A percentile compares a stretch with the other conserved stretches of the same genome.
Conservation (phyloP, 37 sponge, comb jelly and placozoan species). For the Beroe ovata region DNA sequence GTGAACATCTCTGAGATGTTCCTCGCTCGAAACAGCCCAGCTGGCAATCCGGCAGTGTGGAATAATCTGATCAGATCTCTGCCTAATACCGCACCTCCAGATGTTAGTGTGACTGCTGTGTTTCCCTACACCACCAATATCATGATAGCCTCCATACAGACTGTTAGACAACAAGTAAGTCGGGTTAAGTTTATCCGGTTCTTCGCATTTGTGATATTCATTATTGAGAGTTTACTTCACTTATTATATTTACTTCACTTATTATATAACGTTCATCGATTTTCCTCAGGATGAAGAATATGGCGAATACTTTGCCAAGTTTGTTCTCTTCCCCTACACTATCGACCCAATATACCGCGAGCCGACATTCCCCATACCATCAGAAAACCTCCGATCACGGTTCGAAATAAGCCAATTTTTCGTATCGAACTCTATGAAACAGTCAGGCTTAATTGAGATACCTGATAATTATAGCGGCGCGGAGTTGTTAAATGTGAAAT, state of each 20-base stretch:
- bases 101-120: neutral
- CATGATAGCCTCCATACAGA: slow-evolving; percentile 7
- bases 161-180: no score
- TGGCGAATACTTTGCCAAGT: neutral
- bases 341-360: slow-evolving; percentile 16
- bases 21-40: neutral
- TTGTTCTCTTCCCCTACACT: slow-evolving; percentile 1
- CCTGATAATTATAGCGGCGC: no score
- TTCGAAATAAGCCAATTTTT: neutral
- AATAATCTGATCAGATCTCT: neutral
- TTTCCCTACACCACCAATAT: neutral
- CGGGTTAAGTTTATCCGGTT: no score
- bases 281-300: neutral
- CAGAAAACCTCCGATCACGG: neutral
- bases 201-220: no score
- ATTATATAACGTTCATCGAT: no score
- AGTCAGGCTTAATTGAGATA: neutral
- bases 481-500: no score
- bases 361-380: neutral
- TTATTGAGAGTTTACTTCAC: no score
- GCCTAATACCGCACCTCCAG: slow-evolving; percentile 2
- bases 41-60: neutral
- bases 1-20: neutral
- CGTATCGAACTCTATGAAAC: neutral
- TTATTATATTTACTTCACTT: no score